Base-by-base conservation (phyloP, 2,113 vertebrate genomes). In the Macquaria australasica region DNA sequence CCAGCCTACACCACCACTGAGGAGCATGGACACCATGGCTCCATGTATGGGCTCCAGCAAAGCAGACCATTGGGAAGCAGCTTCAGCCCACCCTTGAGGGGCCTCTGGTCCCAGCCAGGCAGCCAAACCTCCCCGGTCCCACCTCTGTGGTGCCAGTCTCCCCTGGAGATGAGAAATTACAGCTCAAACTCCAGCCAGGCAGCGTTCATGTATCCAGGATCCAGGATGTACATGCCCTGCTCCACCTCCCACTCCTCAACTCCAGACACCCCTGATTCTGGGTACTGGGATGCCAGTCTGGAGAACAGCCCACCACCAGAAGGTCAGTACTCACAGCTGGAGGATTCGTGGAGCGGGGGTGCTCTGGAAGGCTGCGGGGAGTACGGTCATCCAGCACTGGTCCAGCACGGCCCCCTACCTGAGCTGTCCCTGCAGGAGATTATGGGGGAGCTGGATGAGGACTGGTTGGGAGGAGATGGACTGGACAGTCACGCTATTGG, bases 371-470 rank as follows among this genome's bases (percentile, higher is more conserved):
- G 76, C 2, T 12, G 45, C 9, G 20, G 12, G 16, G 81, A 88
- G 6, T 69, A 87, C 0, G 70, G 31, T 51, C 45, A 25, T 8
- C 67, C 2, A 0, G 1, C 28, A 8, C 51, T 31, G 41, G 59
- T 55, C 28, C 84, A 88, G 59, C 84, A 84, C 0, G 60, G 73
- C 8, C 86, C 91, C 1, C 82, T 95, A 73, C 95, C 95, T 1
- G 92, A 93, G 75, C 87, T 95, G 62, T 94, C 94, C 63, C 78
- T 96, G 63, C 92, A 95, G 56, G 95, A 96, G 62, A 93, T 96
- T 25, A 81, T 96, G 73, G 87, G 83, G 5, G 95, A 93, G 79
- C 75, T 96, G 78, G 68, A 94, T 4, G 93, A 94, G 60, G 92
- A 89, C n/a, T 95, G 94, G 90, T 68, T 93, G 79, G 91, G 87